Base-by-base conservation (phyloP, 2,113 vertebrate genomes). In the Conger conger region DNA sequence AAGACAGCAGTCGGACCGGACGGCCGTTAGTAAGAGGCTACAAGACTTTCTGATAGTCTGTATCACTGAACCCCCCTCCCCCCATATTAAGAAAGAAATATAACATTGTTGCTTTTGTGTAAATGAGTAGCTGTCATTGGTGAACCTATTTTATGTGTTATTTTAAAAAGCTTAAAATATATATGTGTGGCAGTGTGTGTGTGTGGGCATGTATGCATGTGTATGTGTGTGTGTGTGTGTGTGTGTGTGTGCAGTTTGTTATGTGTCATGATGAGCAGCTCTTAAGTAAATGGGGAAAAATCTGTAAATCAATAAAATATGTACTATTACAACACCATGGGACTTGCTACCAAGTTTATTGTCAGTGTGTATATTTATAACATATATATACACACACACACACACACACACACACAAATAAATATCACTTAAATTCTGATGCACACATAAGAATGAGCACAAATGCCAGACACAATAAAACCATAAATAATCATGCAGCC, bases 401-500 rank as follows among this genome's bases (percentile, higher is more conserved):
- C 45, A 13, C 27, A 7, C 36, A 18, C 60, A 57, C 15, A 80
- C 40, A 17, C 53, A 57, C 63, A 80, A 68, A 18, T 23, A 27
- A 50, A 37, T 63, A 80, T 60, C 33, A 82, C 83, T 79, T 77
- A 27, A 57, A 35, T 80, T 82, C 85, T 38, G 84, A 88, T 45
- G 63, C 73, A 80, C 82, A 50, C 80, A 83, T 87, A 89, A 30
- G 73, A 81, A 76, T 88, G 85, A 86, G 86, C 84, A 90, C 80
- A 76, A 84, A 87, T 83, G 85, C 91, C 88, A 85, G 23, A 92
- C 88, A 73, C 18, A 38, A 92, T 88, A 77, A 23, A 38, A 77
- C 78, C 30, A 79, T 85, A 87, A 91, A 91, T 81, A 92, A 90
- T 88, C 88, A 87, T 33, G 45, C 85, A 80, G 85, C 63, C 83